Evolutionary conservation across 2,797 vertebrate genomes (phyloP).

Genomic region (Enteromius treurensis): DNA sequence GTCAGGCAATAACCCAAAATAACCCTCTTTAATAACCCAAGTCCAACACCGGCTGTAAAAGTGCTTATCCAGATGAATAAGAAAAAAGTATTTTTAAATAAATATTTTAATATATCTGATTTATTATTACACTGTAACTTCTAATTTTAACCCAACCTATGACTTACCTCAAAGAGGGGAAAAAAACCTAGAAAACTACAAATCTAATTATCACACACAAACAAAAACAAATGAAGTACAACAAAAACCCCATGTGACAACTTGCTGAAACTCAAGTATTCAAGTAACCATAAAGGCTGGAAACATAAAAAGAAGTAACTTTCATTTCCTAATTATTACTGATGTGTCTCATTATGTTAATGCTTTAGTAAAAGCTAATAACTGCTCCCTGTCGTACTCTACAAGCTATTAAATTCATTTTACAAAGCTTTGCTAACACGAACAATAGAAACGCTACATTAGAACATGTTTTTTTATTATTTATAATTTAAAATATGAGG

Average conservation of each 20-base stretch:
- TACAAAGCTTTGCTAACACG: constrained; percentile 52
- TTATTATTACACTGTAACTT: background rate
- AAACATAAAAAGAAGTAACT: constrained; percentile 63
- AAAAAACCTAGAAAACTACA: background rate
- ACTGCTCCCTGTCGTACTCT: constrained; percentile 56
- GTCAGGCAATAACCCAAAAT: constrained; percentile 51
- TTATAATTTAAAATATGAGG: constrained; percentile 21
- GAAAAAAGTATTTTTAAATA: background rate
- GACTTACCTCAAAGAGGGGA: too few relatives aligned
- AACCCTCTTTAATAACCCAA: constrained; percentile 46
- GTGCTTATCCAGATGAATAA: background rate
- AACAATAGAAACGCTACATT: constrained; percentile 51
- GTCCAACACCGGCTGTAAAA: background rate
- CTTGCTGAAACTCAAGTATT: constrained; percentile 61
- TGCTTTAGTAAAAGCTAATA: constrained; percentile 64
- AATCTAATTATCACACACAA: background rate
- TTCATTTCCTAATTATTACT: constrained; percentile 76
- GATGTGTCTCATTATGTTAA: constrained; percentile 72
- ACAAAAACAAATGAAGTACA: background rate
- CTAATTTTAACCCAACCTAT: background rate
- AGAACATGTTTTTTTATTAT: constrained; percentile 16
- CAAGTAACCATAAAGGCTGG: constrained; percentile 64
- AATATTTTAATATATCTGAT: background rate
- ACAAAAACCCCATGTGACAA: constrained; percentile 55
- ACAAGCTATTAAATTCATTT: constrained; percentile 66